phyloP scores from a whole-genome alignment of 1,140 invertebrate genomes.

The Centruroides sculpturatus region DNA sequence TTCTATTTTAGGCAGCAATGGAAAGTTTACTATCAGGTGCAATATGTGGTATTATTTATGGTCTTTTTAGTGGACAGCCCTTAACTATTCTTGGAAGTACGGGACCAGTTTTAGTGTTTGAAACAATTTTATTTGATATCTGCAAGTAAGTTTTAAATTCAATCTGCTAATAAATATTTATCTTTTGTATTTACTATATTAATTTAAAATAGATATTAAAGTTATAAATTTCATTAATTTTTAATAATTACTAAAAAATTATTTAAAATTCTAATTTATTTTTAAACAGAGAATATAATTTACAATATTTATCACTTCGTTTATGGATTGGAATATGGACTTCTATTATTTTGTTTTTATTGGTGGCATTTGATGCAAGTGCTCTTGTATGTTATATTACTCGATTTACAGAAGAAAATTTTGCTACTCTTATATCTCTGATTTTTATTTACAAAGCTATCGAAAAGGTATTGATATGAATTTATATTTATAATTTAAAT shows the following conservation, averaged over 20 bases:
- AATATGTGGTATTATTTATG: conserved; percentile 87
- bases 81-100: conserved; percentile 95
- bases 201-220: neutral
- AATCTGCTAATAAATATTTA: neutral
- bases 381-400: conserved; percentile 98
- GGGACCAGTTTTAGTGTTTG: conserved; percentile 94
- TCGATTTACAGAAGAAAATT: conserved; percentile 97
- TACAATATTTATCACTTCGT: conserved; percentile 90
- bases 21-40: conserved; percentile 92
- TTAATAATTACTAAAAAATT: neutral
- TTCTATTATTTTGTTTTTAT: conserved; percentile 30
- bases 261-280: neutral
- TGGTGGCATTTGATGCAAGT: conserved; percentile 91
- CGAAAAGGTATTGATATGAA: conserved; percentile 29
- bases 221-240: neutral
- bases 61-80: conserved; percentile 94
- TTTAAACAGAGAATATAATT: conserved; percentile 40
- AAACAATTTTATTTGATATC: conserved; percentile 91
- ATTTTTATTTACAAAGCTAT: conserved; percentile 97
- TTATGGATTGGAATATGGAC: conserved; percentile 26
- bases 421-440: conserved; percentile 93
- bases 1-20: conserved; percentile 60
- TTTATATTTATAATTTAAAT: neutral
- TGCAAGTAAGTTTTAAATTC: conserved; percentile 48
- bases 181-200: neutral